Evolutionary conservation across 1,140 invertebrate species (phyloP).

Genomic region (Lordiphosa clarofinis): DNA sequence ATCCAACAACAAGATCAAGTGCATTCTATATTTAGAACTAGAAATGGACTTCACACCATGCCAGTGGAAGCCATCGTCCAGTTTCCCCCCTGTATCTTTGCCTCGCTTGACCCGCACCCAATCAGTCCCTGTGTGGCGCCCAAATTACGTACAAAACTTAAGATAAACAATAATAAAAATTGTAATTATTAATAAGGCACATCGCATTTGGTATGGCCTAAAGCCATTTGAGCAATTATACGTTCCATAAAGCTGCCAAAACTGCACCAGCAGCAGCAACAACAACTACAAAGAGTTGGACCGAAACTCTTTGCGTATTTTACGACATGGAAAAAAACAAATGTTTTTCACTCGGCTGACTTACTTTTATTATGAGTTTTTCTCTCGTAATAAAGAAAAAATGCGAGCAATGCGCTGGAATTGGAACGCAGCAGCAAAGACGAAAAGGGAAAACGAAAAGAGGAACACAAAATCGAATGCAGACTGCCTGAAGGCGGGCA

Average conservation of each 20-base stretch:
- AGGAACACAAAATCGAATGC: background rate
- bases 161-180: constrained; percentile 67
- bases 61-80: constrained; percentile 2
- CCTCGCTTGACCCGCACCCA: background rate
- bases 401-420: constrained; percentile 67
- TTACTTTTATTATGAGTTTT: constrained; percentile 68
- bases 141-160: constrained; percentile 45
- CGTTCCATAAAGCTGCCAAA: constrained; percentile 66
- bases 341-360: constrained; percentile 61
- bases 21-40: constrained; percentile 39
- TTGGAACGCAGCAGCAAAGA: constrained; percentile 54
- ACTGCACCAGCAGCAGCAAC: constrained; percentile 6
- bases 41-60: constrained; percentile 26
- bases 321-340: constrained; percentile 74
- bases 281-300: constrained; percentile 19
- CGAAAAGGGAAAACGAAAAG: constrained; percentile 9
- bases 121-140: constrained; percentile 46
- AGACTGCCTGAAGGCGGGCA: background rate
- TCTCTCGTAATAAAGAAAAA: constrained; percentile 59
- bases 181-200: constrained; percentile 62
- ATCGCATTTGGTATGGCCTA: constrained; percentile 57
- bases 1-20: constrained; percentile 57
- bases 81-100: constrained; percentile 3
- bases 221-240: constrained; percentile 62
- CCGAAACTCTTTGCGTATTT: constrained; percentile 61